Conservation (phyloP, 2,888 invertebrate genomes). For the Bugulina stolonifera region DNA sequence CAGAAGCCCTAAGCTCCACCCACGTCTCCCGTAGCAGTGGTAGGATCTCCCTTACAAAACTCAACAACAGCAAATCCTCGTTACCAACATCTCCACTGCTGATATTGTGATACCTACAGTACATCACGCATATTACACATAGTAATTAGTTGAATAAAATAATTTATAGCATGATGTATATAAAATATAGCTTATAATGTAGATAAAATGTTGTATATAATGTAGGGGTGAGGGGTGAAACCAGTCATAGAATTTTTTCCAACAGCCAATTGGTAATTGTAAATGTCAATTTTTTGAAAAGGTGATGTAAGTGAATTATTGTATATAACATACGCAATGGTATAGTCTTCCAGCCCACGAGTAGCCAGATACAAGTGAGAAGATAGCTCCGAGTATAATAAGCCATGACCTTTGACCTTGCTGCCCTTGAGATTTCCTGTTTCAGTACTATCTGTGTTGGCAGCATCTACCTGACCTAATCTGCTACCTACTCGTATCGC, state of each 20-base stretch:
- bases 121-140: too few relatives aligned
- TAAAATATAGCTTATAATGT: too few relatives aligned
- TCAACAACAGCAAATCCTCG: neutral
- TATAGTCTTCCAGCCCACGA: neutral
- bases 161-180: too few relatives aligned
- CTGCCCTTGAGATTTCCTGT: neutral
- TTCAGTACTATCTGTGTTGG: neutral
- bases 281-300: too few relatives aligned
- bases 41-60: neutral
- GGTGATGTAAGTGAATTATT: too few relatives aligned
- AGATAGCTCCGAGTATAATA: neutral
- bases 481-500: slow-evolving; percentile 30
- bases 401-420: neutral
- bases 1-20: too few relatives aligned
- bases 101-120: neutral
- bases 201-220: too few relatives aligned
- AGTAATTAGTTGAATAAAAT: too few relatives aligned
- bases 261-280: too few relatives aligned
- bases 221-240: too few relatives aligned
- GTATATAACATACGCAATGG: too few relatives aligned
- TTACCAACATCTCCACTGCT: neutral
- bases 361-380: neutral
- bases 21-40: slow-evolving; percentile 6
- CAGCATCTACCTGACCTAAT: neutral
- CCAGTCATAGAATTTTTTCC: too few relatives aligned